Evolutionary conservation across 2,888 invertebrate species (phyloP), one percentile per base, ranked within the genome.

Genomic region (Dromius quadrimaculatus): DNA sequence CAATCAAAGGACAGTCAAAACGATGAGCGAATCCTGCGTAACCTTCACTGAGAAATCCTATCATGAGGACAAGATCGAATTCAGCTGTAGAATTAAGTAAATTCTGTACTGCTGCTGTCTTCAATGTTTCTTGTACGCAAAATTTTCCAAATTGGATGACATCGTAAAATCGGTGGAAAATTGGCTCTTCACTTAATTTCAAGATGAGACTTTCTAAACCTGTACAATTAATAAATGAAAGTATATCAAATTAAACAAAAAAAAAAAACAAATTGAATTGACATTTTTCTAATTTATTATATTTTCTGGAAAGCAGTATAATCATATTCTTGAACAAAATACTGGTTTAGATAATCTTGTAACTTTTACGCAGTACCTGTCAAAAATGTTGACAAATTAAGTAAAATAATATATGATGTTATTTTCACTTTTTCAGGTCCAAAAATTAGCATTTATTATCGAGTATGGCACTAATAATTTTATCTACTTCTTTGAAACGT

Each of bases 41-140:
- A 6, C 84, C 85, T 73, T 87, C 87, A 74, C 83, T 84, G 17
- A 84, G 75, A 74, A 85, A n/a, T n/a, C n/a, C 84, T 41, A 83
- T 78, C 1, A 84, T 80, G 4, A 84, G 78, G 1, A 83, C 79
- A 11, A 80, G 75, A 73, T 83, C 83, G 68, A 84, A 82, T 9
- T 77, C 75, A 64, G 82, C 76, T 22, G 82, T 78, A 0, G 83
- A 82, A 20, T 77, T 71, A 9, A 81, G 41, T 1, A 80, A 72
- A 20, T 77, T 71, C 71, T 77, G 76, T 0, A 80, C 74, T n/a
- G 74, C 75, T 13, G 76, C 74, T 38, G 79, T 73, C 9, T 76
- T 66, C 8, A 79, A 72, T 2, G 75, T 74, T 1, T 45, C 36
- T 17, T 76, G 74, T n/a, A 73, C 11, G 17, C 17, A 34, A 2